Evolutionary conservation across 2,113 vertebrate species (phyloP).

Genomic region (Isichthys henryi): DNA sequence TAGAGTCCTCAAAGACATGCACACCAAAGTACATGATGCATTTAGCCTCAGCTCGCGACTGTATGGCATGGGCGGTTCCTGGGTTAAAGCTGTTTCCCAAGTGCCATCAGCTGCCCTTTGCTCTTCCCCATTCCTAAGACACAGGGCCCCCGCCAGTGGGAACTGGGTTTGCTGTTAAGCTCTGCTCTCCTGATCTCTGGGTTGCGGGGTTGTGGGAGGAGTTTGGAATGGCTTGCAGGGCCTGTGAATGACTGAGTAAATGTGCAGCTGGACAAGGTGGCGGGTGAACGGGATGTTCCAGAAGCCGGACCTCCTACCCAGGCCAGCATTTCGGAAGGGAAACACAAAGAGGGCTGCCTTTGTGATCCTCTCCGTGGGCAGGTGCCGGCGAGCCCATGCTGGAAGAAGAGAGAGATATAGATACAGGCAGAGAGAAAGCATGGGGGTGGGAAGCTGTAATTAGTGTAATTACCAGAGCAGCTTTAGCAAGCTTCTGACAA

Average conservation of each 20-base stretch:
- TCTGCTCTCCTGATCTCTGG: neutral
- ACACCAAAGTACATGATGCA: neutral
- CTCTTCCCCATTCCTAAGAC: neutral
- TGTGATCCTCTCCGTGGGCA: neutral
- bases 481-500: slow-evolving; percentile 63
- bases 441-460: slow-evolving; percentile 52
- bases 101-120: neutral
- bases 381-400: slow-evolving; percentile 5
- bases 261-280: slow-evolving; percentile 49
- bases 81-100: neutral
- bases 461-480: slow-evolving; percentile 62
- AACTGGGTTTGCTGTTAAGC: slow-evolving; percentile 10
- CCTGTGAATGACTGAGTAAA: slow-evolving; percentile 60
- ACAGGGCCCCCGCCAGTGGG: slow-evolving; percentile 29
- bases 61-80: neutral
- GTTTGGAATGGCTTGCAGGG: slow-evolving; percentile 27
- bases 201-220: neutral
- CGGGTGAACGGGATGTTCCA: neutral
- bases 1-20: neutral
- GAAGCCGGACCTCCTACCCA: neutral
- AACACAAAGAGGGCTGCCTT: neutral
- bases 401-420: slow-evolving; percentile 28
- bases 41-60: neutral
- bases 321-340: neutral
- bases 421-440: slow-evolving; percentile 23